Percentiles rank a stretch among this genome's conserved stretches.
These are phyloP conservation scores for Pollicipes pollicipes DNA, from an alignment of 1,140 invertebrate genomes.

Conservation along the genomic window DNA sequence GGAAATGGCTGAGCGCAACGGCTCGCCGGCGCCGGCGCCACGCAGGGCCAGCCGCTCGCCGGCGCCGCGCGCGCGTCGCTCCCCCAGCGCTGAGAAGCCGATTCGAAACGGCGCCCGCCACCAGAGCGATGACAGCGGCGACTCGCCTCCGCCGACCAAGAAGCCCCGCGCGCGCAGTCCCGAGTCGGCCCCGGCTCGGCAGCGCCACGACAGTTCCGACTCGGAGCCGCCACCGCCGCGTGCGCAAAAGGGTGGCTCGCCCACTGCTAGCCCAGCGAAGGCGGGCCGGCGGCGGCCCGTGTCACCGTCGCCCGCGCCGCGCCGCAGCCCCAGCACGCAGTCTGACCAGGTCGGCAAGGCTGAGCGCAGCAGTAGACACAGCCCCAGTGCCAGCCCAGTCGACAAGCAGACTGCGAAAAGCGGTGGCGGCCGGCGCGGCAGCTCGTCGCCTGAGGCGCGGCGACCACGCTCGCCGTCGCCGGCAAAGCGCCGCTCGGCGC, in stretches of 20 bases:
- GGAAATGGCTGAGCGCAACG: too few species aligned
- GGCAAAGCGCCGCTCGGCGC: not conserved
- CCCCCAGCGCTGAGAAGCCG: not conserved
- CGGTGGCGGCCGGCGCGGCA: not conserved
- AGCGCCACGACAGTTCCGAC: not conserved
- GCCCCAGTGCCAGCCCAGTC: not conserved
- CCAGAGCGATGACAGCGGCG: not conserved
- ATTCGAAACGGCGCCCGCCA: not conserved
- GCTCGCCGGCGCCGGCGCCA: not conserved
- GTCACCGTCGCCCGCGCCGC: not conserved
- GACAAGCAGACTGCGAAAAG: too few species aligned
- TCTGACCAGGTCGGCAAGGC: too few species aligned
- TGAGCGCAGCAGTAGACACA: too few species aligned
- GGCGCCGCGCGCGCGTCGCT: not conserved
- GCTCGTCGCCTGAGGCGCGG: not conserved
- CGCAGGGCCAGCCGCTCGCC: not conserved
- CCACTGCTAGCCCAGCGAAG: not conserved
- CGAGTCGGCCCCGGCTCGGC: not conserved
- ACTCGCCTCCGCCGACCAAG: not conserved
- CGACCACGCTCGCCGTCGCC: not conserved
- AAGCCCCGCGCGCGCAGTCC: not conserved
- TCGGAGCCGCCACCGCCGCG: not conserved
- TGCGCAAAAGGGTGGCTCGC: too few species aligned
- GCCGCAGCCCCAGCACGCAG: too few species aligned
- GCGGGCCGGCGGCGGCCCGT: too few species aligned